Conservation (phyloP, 2,888 invertebrate species). For the Aquatica leii region DNA sequence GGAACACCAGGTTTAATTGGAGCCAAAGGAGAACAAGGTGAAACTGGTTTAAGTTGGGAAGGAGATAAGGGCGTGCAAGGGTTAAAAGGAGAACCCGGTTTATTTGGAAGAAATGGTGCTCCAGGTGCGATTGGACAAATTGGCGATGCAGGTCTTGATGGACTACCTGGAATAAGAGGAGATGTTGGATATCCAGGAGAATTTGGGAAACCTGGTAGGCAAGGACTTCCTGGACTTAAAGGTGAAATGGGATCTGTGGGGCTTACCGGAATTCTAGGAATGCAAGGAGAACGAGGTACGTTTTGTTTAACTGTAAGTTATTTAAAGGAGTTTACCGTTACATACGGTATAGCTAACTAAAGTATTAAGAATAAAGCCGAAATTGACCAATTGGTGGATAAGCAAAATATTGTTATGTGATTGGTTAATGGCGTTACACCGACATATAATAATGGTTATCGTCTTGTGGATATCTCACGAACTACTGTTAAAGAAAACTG, state of each 20-base stretch:
- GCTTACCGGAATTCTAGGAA: conserved; percentile 49
- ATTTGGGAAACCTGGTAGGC: conserved; percentile 41
- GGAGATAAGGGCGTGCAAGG: conserved; percentile 62
- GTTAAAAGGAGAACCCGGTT: conserved; percentile 39
- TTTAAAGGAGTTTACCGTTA: too few relatives aligned
- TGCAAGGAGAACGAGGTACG: conserved; percentile 72
- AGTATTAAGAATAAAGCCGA: too few relatives aligned
- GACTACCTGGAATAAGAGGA: conserved; percentile 63
- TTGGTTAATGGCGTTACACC: too few relatives aligned
- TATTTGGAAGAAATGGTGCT: conserved; percentile 48
- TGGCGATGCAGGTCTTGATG: conserved; percentile 45
- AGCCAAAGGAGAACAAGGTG: conserved; percentile 52
- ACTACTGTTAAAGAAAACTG: too few relatives aligned
- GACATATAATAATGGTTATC: too few relatives aligned
- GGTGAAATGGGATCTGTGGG: conserved; percentile 67
- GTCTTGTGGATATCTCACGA: too few relatives aligned
- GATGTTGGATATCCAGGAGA: conserved; percentile 64
- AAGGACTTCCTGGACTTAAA: conserved; percentile 55
- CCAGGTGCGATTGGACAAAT: conserved; percentile 41
- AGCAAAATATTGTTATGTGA: too few relatives aligned
- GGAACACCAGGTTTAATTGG: conserved; percentile 64
- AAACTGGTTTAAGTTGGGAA: conserved; percentile 43
- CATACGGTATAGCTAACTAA: too few relatives aligned
- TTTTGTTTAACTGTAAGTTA: background rate
- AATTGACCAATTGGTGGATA: too few relatives aligned